Evolutionary conservation across 1,140 invertebrate genomes (phyloP), one percentile per base, ranked within the genome.

Genomic region (Bicyclus anynana): DNA sequence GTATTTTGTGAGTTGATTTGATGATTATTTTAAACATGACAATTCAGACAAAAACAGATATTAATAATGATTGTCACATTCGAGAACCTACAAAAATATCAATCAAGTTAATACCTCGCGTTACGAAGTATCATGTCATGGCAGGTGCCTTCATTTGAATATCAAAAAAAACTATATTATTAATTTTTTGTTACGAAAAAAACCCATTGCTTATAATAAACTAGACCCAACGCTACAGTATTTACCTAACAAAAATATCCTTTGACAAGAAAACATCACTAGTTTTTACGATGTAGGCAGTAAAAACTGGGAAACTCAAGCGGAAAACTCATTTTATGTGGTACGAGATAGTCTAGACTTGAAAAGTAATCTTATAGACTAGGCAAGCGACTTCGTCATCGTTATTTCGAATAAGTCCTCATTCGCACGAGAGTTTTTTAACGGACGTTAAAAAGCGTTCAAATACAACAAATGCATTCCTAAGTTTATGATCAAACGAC

Each of bases 81-180:
- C 29, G 2, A 33, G n/a, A 33, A 12, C 29, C 10, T 12, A 33
- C 29, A 33, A 33, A 33, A 33, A 33, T 33, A 33, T 37, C 23
- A 37, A 50, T 50, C 26, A 35, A 50, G 29, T 50, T 18, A 33
- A 33, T n/a, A 12, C 29, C 29, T 33, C n/a, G 7, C 12, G n/a
- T 4, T 7, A 12, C 4, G n/a, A 12, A 6, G 13, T 27, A 20
- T 50, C 48, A 21, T 37, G 33, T 21, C 12, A 29, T 35, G 23
- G 53, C 53, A 55, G 53, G 53, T 55, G 53, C 16, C 13, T 48
- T 35, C 17, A 55, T 55, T 55, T 55, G 29, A 48, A 55, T 55
- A 55, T 18, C n/a, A 35, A 37, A 55, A 55, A 54, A 55, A 55
- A 33, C 29, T 53, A 29, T 40, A 6, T 13, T 23, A 23, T 23